phyloP scores from a whole-genome alignment of 2,113 vertebrate genomes.

The Dromaius novaehollandiae region DNA sequence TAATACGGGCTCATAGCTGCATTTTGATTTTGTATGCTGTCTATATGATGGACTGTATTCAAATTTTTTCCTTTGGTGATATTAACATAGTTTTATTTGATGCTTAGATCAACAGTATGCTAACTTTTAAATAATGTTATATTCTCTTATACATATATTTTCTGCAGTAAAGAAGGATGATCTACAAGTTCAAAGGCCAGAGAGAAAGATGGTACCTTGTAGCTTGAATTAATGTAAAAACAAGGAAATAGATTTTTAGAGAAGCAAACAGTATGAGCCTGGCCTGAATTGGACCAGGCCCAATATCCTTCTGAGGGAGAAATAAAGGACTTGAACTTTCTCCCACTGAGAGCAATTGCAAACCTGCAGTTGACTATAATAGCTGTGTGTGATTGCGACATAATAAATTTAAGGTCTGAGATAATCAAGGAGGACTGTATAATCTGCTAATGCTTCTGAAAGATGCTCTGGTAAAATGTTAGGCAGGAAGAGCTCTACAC shows the following conservation, averaged over 20 bases:
- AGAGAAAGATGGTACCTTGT: not conserved
- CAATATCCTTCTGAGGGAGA: conserved; percentile 30
- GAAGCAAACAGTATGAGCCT: conserved; percentile 18
- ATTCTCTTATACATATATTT: not conserved
- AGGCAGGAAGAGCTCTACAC: not conserved
- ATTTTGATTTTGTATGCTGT: not conserved
- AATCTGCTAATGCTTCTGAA: conserved; percentile 45
- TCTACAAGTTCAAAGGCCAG: conserved; percentile 8
- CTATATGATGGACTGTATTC: not conserved
- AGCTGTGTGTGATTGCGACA: conserved; percentile 40
- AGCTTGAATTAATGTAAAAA: conserved; percentile 24
- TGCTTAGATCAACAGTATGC: not conserved
- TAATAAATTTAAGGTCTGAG: conserved; percentile 63
- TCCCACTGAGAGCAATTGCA: conserved; percentile 59
- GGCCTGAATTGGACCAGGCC: conserved; percentile 40
- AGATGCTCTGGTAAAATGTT: conserved; percentile 1
- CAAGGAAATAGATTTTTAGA: conserved; percentile 37
- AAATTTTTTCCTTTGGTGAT: not conserved
- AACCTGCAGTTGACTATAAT: conserved; percentile 46
- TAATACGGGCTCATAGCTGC: not conserved
- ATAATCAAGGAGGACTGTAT: conserved; percentile 43
- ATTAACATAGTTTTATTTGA: not conserved
- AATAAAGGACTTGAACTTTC: conserved; percentile 58
- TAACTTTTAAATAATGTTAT: conserved; percentile 1
- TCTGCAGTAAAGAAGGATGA: not conserved